These are phyloP conservation scores for Neolamprologus toae DNA, from an alignment of 2,113 vertebrate genomes.

Conservation along the genomic window DNA sequence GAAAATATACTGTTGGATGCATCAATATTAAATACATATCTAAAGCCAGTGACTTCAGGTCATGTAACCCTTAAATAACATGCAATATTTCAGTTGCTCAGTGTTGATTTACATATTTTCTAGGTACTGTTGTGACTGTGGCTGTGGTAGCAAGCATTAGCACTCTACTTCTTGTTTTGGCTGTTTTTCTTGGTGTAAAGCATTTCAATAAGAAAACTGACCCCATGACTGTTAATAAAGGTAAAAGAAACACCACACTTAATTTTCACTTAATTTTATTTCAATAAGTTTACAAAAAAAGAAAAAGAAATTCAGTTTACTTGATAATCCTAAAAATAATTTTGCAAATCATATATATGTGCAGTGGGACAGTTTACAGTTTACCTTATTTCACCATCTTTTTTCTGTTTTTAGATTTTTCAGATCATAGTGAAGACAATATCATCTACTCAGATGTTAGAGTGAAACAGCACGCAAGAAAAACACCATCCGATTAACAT, in stretches of 20 bases:
- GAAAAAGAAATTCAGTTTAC: not conserved
- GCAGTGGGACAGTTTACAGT: not conserved
- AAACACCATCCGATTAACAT: not conserved
- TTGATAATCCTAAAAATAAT: not conserved
- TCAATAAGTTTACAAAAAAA: not conserved
- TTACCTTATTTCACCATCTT: not conserved
- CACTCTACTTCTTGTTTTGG: not conserved
- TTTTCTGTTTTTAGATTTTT: not conserved
- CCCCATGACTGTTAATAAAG: not conserved
- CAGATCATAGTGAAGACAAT: not conserved
- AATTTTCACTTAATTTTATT: not conserved
- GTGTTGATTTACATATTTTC: not conserved
- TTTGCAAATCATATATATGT: not conserved
- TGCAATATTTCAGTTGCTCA: not conserved
- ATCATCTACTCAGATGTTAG: not conserved
- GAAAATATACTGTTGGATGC: not conserved
- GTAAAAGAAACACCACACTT: not conserved
- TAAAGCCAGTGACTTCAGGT: not conserved
- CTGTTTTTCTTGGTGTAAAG: not conserved
- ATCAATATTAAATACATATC: not conserved
- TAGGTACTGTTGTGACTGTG: not conserved
- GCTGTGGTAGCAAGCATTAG: not conserved
- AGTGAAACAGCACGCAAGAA: not conserved
- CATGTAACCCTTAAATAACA: not conserved
- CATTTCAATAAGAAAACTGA: not conserved